Base-by-base conservation (phyloP, 2,888 invertebrate genomes). In the Scaptomyza cyrtandrae region DNA sequence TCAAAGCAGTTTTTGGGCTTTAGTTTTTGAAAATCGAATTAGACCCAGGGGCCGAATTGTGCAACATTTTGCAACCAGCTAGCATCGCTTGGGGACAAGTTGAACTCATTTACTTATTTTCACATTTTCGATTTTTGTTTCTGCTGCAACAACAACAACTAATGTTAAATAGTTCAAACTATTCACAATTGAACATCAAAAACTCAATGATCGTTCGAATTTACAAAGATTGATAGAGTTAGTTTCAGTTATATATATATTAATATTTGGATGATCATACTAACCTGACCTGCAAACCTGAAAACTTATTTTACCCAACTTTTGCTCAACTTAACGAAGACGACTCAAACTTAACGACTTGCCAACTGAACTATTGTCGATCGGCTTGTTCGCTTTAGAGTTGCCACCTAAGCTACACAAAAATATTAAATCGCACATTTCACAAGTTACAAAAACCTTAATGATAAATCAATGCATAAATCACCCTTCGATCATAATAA, bases 1-100 rank as follows among this genome's bases (percentile, higher is more conserved):
- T 13, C 35, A 39, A 19, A 10, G 44, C 24, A 19, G 37, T 27
- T 57, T 63, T 69, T 9, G 33, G 83, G 86, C 80, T 77, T 77
- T 72, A 75, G 80, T 78, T 86, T 86, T 66, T 68, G 58, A 80
- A 77, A 77, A 84, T 81, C 85, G 77, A 83, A 83, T 83, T 83
- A 84, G 86, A 74, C 82, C 82, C 86, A 61, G 59, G 82, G 87
- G 82, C 75, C 74, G 71, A 81, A 78, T 78, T 78, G 80, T 84
- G 87, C 76, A 84, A 83, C 76, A 77, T 80, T 80, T 80, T 71
- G 41, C 14, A 29, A 29, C 6, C 4, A 71, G 73, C 58, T 58
- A 69, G 60, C 72, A 63, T 45, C 58, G 52, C 70, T 50, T 31
- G 9, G 62, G 70, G 75, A 77, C 57, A 14, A 61, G 57, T 75